Base-by-base conservation (phyloP, 64 coral and sea anemone species). In the Acropora tenuis region DNA sequence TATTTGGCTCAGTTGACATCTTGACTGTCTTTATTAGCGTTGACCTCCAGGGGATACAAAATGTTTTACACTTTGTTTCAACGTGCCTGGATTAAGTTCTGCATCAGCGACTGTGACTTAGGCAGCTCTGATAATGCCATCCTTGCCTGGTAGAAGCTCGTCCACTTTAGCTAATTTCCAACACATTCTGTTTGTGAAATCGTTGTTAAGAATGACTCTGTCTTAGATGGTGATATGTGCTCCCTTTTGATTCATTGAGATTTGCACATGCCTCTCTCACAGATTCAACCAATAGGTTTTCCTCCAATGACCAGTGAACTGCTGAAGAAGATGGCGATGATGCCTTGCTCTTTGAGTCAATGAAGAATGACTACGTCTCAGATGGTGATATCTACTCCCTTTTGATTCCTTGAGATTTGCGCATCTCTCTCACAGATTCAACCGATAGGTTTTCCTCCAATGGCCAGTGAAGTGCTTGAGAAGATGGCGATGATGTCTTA, bases 221-320 rank as follows among this genome's bases (percentile, higher is more conserved):
- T 88, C 73, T 10, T 73, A 71, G 41, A 57, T 73, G 18, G 71
- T n/a, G 17, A 88, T 75, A 30, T 60, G 47, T 43, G n/a, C 18
- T 67, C 15, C 74, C 47, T 68, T 71, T 9, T 2, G 73, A 48
- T 88, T 53, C 30, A 30, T 30, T 75, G 48, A 48, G 41, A 30
- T 48, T 50, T 76, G 50, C 1, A 18, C 52, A 1, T 73, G 46
- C 1, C 46, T 76, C 59, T 88, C 73, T 74, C 3, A 5, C 41
- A 88, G 68, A 48, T 73, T 88, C 41, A 88, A 41, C 48, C 76
- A 41, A 53, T 88, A 88, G 30, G 16, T 41, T 17, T 72, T 50
- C 74, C 53, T 88, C 71, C 86, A 77, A 57, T 57, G 12, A 11
- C 55, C 60, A n/a, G 86, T 58, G 58, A 77, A 88, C 52, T 77